Evolutionary conservation across 1,140 invertebrate species (phyloP).

Genomic region (Drosophila lini): DNA sequence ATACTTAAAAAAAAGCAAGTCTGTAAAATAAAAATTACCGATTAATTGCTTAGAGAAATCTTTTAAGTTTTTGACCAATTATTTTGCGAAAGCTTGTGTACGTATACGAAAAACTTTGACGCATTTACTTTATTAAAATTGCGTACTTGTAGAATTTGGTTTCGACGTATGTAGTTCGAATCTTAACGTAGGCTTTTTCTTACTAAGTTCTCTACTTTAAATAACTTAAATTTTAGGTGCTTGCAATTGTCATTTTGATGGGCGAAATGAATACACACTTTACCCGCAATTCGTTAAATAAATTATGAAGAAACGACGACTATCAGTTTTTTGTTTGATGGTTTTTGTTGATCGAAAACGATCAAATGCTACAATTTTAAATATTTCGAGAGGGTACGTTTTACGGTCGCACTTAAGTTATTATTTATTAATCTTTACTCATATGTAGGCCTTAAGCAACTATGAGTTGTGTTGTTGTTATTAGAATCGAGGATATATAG

Average conservation of each 20-base stretch:
- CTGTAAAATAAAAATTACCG: conserved; percentile 32
- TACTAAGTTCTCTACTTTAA: conserved; percentile 47
- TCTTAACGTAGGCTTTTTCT: conserved; percentile 40
- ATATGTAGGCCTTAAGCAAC: conserved; percentile 40
- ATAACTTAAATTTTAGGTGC: conserved; percentile 49
- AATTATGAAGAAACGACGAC: conserved; percentile 45
- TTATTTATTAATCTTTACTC: conserved; percentile 54
- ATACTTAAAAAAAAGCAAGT: conserved; percentile 5
- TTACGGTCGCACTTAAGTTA: conserved; percentile 51
- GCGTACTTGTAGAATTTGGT: conserved; percentile 50
- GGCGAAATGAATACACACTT: conserved; percentile 15
- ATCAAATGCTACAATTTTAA: conserved; percentile 40
- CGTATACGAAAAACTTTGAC: conserved; percentile 33
- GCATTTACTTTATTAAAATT: conserved; percentile 51
- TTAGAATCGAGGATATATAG: conserved; percentile 77
- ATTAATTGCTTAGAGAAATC: conserved; percentile 18
- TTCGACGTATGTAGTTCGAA: conserved; percentile 40
- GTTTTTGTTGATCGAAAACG: conserved; percentile 37
- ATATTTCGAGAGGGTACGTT: conserved; percentile 41
- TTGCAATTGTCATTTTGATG: conserved; percentile 48
- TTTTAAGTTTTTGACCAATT: conserved; percentile 27
- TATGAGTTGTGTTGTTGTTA: conserved; percentile 34
- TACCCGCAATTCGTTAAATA: conserved; percentile 35
- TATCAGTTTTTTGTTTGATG: conserved; percentile 36
- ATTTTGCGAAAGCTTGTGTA: conserved; percentile 33